Evolutionary conservation across 2,797 vertebrate genomes (phyloP).

Genomic region (Hipposideros larvatus): DNA sequence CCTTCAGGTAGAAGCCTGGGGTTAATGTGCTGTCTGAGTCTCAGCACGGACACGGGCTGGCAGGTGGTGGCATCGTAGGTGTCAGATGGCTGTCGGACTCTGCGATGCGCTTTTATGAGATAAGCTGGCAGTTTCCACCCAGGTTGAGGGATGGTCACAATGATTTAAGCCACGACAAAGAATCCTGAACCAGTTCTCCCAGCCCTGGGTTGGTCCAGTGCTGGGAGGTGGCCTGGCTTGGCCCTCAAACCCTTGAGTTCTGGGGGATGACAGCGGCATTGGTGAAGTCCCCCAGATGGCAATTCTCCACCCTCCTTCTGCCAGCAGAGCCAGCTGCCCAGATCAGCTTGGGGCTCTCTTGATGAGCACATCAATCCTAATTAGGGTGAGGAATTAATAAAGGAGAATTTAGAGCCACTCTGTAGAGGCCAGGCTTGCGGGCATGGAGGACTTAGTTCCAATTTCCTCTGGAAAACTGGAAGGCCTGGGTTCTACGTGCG

Average conservation of each 20-base stretch:
- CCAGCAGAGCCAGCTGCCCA: slow-evolving; percentile 74
- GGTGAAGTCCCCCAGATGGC: slow-evolving; percentile 65
- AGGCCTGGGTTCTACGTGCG: neutral
- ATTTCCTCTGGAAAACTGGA: slow-evolving; percentile 47
- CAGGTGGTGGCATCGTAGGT: neutral
- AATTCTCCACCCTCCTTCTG: neutral
- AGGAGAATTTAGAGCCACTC: slow-evolving; percentile 33
- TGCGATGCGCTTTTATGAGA: neutral
- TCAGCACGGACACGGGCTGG: neutral
- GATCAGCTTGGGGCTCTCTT: slow-evolving; percentile 61
- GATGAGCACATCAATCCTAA: slow-evolving; percentile 79
- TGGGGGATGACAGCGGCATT: neutral
- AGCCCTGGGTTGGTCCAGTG: neutral
- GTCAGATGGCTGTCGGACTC: neutral
- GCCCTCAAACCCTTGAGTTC: neutral
- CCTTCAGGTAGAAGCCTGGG: neutral
- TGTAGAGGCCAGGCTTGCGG: slow-evolving; percentile 39
- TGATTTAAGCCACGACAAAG: neutral
- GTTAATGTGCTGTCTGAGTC: neutral
- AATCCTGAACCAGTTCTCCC: neutral
- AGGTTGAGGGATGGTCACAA: neutral
- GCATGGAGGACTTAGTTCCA: neutral
- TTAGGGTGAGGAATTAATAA: slow-evolving; percentile 81
- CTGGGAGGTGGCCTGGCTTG: neutral
- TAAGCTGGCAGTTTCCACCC: neutral